Conservation (phyloP, 2,797 vertebrate genomes). For the Perdix hodgsoniae region DNA sequence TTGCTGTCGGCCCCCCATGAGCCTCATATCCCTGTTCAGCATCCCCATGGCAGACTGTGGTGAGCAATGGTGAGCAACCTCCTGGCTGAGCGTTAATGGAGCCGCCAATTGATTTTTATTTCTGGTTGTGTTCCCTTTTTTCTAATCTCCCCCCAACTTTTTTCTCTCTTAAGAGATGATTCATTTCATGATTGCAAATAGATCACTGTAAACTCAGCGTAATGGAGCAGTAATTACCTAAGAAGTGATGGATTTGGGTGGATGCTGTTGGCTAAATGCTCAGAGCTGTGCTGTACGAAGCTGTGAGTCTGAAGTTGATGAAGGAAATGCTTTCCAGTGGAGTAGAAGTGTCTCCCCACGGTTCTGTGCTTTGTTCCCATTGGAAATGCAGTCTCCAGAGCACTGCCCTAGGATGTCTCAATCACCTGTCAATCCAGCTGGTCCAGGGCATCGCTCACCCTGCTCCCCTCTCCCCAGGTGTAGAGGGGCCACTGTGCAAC, state of each 20-base stretch:
- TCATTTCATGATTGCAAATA: conserved; percentile 56
- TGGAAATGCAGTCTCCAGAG: background rate
- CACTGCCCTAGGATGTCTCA: no score
- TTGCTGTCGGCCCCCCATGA: background rate
- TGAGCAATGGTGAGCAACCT: background rate
- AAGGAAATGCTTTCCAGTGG: conserved; percentile 11
- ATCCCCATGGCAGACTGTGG: background rate
- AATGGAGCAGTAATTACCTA: conserved; percentile 76
- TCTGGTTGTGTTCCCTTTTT: background rate
- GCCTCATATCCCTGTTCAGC: background rate
- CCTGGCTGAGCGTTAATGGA: conserved; percentile 41
- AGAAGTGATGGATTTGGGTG: conserved; percentile 63
- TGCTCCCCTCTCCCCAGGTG: background rate
- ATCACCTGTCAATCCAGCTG: background rate
- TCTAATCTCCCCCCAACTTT: background rate
- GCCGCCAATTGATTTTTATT: conserved; percentile 17
- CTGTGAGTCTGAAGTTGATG: conserved; percentile 32
- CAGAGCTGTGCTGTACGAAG: background rate
- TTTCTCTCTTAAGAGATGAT: background rate
- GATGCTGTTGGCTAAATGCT: conserved; percentile 51
- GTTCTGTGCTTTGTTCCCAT: background rate
- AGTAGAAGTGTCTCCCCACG: background rate
- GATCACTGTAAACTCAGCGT: conserved; percentile 59
- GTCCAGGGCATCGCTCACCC: background rate
- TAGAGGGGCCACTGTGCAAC: fast-evolving